These are phyloP conservation scores for Catocala sponsa DNA, from an alignment of 2,888 invertebrate genomes.

Conservation along the genomic window DNA sequence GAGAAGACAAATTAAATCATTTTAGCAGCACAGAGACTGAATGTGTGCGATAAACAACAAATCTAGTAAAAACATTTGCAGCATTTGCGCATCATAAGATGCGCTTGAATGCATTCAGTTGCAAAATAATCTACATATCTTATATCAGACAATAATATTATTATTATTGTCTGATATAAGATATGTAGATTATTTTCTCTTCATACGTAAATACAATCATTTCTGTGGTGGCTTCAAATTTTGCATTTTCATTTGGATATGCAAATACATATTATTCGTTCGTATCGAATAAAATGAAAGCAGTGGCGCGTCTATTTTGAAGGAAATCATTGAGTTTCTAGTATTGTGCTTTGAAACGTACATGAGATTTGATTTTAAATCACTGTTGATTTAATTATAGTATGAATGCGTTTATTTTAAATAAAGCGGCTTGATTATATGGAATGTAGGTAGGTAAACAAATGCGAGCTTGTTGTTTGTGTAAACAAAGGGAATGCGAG, in stretches of 20 bases:
- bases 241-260: slow-evolving; percentile 4
- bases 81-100: background rate
- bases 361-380: background rate
- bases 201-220: slow-evolving; percentile 7
- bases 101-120: no score
- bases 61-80: background rate
- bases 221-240: background rate
- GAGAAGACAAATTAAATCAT: no score
- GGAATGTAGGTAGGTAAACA: no score
- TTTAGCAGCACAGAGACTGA: no score
- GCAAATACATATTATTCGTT: background rate
- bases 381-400: slow-evolving; percentile 1
- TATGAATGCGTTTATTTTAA: no score
- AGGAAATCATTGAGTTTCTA: slow-evolving; percentile 1
- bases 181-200: background rate
- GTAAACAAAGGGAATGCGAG: no score
- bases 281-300: background rate
- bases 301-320: slow-evolving; percentile 1
- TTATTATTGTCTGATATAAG: background rate
- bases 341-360: background rate
- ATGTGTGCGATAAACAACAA: no score
- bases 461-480: no score
- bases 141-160: no score
- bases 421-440: background rate
- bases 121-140: no score